Conservation (phyloP, 2,113 vertebrate species). For the Gavia stellata region DNA sequence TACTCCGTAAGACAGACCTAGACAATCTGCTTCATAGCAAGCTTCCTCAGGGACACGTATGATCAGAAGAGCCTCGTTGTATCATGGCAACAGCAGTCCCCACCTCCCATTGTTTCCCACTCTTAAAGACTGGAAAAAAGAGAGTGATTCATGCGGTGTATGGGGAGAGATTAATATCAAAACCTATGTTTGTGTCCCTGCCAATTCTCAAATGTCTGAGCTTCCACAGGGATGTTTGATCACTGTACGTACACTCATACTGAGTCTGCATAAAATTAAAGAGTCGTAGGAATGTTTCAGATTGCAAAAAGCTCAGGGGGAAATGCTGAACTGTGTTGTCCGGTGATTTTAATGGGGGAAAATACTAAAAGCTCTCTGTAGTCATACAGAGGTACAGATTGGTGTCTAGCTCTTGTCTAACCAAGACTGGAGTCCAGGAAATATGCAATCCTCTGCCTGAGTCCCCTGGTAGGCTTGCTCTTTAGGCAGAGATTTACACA, state of each 20-base stretch:
- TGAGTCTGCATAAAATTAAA: not conserved
- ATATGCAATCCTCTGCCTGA: not conserved
- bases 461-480: not conserved
- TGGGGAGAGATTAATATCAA: not conserved
- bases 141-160: not conserved
- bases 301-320: not conserved
- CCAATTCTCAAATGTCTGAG: not conserved
- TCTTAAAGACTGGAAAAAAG: not conserved
- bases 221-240: not conserved
- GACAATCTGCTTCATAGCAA: not conserved
- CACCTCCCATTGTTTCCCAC: slow-evolving; percentile 8
- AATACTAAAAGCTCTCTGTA: not conserved
- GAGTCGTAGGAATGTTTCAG: not conserved
- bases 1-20: not conserved
- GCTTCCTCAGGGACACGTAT: not conserved
- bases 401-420: not conserved
- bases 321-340: not conserved
- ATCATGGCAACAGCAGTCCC: slow-evolving; percentile 21
- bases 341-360: not conserved
- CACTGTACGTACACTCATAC: not conserved
- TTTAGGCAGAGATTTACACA: not conserved
- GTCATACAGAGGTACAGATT: not conserved
- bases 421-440: not conserved
- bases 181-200: not conserved
- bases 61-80: not conserved